A percentile compares a stretch with the other conserved stretches of the same genome.
Conservation (phyloP, 2,113 vertebrate genomes). For the Cathartes aura region DNA sequence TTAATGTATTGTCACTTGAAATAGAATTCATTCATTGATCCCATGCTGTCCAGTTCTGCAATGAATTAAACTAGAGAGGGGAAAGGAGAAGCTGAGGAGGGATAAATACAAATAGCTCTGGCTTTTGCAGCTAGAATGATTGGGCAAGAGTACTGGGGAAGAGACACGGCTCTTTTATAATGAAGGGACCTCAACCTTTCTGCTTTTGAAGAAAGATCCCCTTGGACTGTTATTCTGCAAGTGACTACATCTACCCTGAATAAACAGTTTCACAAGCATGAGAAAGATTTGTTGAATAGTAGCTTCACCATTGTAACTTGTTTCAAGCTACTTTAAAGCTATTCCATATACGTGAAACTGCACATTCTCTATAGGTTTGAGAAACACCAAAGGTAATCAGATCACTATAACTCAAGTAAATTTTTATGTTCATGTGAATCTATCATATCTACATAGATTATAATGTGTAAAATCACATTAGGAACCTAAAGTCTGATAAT, state of each 20-base stretch:
- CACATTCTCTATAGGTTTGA: background rate
- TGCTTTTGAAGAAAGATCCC: background rate
- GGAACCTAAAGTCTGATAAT: background rate
- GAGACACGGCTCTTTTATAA: background rate
- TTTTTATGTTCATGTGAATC: background rate
- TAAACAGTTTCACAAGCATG: background rate
- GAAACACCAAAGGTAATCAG: background rate
- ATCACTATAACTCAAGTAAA: background rate
- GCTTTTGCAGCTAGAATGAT: background rate
- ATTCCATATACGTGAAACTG: background rate
- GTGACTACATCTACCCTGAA: background rate
- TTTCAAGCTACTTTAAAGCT: background rate
- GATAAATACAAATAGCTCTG: background rate
- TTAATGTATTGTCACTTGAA: background rate
- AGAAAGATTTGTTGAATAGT: background rate
- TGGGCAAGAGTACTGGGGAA: background rate
- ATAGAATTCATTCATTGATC: conserved; percentile 10
- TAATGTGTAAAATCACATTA: background rate
- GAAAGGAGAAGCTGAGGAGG: background rate
- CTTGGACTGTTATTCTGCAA: background rate
- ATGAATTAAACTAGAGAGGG: background rate
- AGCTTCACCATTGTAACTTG: background rate
- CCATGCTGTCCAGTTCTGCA: background rate
- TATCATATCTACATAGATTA: background rate
- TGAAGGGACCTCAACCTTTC: background rate